Conservation (phyloP, 2,113 vertebrate genomes). For the Lanius ludovicianus region DNA sequence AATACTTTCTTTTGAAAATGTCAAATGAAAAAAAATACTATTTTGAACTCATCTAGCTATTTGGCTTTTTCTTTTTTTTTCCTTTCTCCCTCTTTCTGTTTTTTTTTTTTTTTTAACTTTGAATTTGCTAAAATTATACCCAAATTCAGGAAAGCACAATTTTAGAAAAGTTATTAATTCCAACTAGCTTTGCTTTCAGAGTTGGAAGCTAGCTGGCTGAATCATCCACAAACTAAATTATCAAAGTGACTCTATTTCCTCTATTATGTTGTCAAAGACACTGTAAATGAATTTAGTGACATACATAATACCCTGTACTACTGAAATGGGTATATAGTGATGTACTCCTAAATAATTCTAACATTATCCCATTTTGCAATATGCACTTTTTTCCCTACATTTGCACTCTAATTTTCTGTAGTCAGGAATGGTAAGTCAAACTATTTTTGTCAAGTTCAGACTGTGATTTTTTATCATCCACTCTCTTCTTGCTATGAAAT, state of each 20-base stretch:
- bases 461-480: not conserved
- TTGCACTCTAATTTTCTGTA: not conserved
- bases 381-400: not conserved
- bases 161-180: not conserved
- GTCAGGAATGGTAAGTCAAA: not conserved
- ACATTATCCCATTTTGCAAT: not conserved
- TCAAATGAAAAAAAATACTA: not conserved
- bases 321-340: not conserved
- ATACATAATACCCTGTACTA: not conserved
- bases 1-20: not conserved
- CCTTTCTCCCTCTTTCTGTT: rapidly evolving
- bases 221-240: not conserved
- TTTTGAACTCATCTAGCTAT: not conserved
- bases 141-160: not conserved
- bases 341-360: not conserved
- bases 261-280: not conserved
- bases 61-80: not conserved
- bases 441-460: not conserved
- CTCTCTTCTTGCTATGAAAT: not conserved
- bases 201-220: not conserved
- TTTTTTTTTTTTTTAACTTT: not conserved
- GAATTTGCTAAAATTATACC: not conserved
- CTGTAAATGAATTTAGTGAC: not conserved
- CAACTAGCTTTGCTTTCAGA: not conserved
- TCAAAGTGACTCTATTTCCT: not conserved